phyloP scores from a whole-genome alignment of 2,113 vertebrate genomes.

The Tympanuchus pallidicinctus region DNA sequence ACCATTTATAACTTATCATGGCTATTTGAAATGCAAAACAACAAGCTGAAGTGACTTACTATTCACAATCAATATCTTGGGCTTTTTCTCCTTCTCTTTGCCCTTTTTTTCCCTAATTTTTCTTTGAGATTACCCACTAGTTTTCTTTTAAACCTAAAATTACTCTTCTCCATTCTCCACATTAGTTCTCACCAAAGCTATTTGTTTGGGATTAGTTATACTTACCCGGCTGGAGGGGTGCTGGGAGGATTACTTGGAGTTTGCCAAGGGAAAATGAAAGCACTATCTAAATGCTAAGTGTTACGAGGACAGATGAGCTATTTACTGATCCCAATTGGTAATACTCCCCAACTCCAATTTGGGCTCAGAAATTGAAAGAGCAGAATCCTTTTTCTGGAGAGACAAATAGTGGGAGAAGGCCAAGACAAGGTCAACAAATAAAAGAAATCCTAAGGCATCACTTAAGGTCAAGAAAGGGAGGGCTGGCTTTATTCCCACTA shows the following conservation, averaged over 20 bases:
- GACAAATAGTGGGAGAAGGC: constrained; percentile 64
- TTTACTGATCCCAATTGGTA: constrained; percentile 58
- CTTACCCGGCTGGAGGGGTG: constrained; percentile 38
- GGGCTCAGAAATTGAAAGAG: constrained; percentile 35
- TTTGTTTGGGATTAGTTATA: constrained; percentile 71
- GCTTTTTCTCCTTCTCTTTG: not conserved
- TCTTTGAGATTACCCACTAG: constrained; percentile 18
- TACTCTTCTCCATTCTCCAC: constrained; percentile 45
- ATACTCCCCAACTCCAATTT: constrained; percentile 42
- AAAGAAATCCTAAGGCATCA: constrained; percentile 56
- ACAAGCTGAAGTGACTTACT: not conserved
- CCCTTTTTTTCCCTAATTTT: constrained; percentile 11
- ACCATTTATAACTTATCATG: not conserved
- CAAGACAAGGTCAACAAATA: constrained; percentile 66
- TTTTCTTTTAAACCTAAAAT: constrained; percentile 58
- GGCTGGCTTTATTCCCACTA: constrained; percentile 1
- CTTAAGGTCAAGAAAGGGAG: constrained; percentile 55
- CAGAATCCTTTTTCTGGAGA: constrained; percentile 55
- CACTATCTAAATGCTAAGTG: constrained; percentile 69
- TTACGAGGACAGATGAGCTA: constrained; percentile 66
- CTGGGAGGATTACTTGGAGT: constrained; percentile 48
- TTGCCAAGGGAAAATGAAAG: constrained; percentile 60
- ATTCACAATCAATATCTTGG: constrained; percentile 7
- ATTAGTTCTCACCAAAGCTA: constrained; percentile 58
- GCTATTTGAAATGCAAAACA: constrained; percentile 50